Evolutionary conservation across 2,888 invertebrate species (phyloP), one percentile per base, ranked within the genome.

Genomic region (Cerastoderma edule): DNA sequence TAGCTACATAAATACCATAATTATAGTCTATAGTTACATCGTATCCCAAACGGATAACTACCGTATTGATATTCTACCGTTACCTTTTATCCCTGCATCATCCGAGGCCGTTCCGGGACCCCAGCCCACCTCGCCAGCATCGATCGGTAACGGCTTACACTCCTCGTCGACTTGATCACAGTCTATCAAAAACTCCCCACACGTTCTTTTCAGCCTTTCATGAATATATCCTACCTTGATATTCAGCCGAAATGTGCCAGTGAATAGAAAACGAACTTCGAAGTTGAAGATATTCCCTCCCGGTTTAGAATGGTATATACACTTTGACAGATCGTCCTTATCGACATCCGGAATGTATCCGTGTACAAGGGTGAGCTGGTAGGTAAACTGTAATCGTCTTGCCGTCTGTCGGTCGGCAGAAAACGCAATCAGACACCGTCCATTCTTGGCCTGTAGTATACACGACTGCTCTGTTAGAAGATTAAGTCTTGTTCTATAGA

Each of bases 141-240:
- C n/a, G n/a, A 35, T 50, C 2, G 75, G 75, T 24, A 69, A 46
- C n/a, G 30, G 44, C 50, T 57, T 50, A 53, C 75, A 75, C n/a
- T 70, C 57, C 28, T 46, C 24, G 32, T 50, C 46, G 3, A 44
- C 60, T 35, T 69, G 53, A 13, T 39, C 50, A n/a, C 75, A 75
- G 8, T 57, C 30, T 16, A 75, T 70, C 46, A 33, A 56, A 57
- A 74, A 74, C 28, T 68, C 65, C n/a, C 68, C 65, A 39, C 74
- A 74, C 19, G 39, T 54, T 10, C 24, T 13, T n/a, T 28, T 46
- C 44, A 19, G 16, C 3, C 46, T 54, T 32, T 30, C 32, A n/a
- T 66, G 32, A 3, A 56, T 33, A 22, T 48, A 24, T 10, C 67
- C 67, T 5, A 65, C 48, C n/a, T 27, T 44, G 19, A 74, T 39